These are phyloP conservation scores for Dasyornis broadbenti DNA, from an alignment of 2,113 vertebrate species.

Conservation along the genomic window DNA sequence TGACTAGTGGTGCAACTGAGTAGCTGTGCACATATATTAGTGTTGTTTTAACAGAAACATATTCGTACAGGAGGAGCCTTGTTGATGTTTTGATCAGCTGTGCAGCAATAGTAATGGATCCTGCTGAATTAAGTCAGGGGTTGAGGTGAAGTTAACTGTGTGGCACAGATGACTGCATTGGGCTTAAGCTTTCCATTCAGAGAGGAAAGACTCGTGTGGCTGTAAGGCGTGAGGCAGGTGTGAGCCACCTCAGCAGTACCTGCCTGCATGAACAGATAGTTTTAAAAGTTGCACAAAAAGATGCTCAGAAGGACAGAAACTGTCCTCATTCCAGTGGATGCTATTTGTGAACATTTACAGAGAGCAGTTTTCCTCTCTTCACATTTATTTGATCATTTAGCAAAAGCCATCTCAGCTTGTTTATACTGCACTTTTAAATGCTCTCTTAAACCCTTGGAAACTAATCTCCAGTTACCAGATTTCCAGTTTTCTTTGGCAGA, in stretches of 20 bases:
- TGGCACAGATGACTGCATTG: neutral
- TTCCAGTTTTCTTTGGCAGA: neutral
- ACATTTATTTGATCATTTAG: neutral
- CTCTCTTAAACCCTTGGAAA: neutral
- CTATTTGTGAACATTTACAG: neutral
- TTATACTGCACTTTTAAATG: neutral
- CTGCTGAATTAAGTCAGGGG: neutral
- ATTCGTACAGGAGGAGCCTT: neutral
- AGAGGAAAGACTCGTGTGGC: neutral
- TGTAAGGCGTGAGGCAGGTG: neutral
- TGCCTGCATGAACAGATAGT: neutral
- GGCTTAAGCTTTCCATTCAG: neutral
- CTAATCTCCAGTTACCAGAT: neutral
- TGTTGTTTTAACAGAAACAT: neutral
- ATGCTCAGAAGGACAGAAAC: neutral
- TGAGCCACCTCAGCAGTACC: neutral
- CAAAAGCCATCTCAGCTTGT: neutral
- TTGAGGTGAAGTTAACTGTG: neutral
- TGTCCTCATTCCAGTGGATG: neutral
- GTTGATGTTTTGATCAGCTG: neutral
- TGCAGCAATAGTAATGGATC: neutral
- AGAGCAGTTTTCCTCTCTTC: neutral
- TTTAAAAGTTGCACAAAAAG: neutral
- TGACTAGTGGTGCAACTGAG: neutral
- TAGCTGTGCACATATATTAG: neutral